Conservation (phyloP, 2,797 vertebrate genomes). For the Typhlichthys eigenmanni region DNA sequence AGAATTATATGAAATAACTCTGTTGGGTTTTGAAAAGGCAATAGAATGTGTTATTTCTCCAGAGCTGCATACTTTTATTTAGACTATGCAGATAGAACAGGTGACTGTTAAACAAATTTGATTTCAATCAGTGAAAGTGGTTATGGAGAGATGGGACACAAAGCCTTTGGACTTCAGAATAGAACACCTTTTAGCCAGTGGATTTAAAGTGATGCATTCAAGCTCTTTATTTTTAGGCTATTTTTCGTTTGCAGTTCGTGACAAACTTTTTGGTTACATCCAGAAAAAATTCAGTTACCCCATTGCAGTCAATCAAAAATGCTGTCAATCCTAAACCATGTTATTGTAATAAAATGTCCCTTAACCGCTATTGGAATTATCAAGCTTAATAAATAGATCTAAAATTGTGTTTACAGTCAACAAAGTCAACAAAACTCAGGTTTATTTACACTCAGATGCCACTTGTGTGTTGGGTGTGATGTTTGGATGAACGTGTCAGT, state of each 20-base stretch:
- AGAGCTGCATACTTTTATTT: constrained; percentile 13
- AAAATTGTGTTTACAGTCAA: no score
- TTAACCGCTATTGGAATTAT: no score
- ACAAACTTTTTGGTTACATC: no score
- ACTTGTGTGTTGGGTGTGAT: no score
- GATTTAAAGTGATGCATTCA: constrained; percentile 15
- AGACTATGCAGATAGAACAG: constrained; percentile 29
- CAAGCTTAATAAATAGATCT: no score
- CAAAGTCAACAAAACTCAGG: no score
- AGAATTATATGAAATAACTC: constrained; percentile 2
- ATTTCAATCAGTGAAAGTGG: constrained; percentile 27
- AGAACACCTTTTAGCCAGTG: constrained; percentile 3
- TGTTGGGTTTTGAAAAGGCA: constrained; percentile 19
- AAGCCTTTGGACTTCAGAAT: constrained; percentile 2
- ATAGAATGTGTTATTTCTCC: constrained; percentile 35
- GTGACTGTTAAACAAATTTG: constrained; percentile 5
- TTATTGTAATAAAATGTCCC: no score
- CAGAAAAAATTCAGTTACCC: no score
- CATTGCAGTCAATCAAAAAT: no score
- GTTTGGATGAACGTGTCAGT: no score
- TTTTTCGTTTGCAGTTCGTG: not conserved
- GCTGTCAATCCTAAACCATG: no score
- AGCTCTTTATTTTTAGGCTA: constrained; percentile 14
- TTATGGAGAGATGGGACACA: constrained; percentile 2
- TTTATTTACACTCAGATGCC: no score